Conservation (phyloP, 2,888 invertebrate genomes). For the Parnassius smintheus region DNA sequence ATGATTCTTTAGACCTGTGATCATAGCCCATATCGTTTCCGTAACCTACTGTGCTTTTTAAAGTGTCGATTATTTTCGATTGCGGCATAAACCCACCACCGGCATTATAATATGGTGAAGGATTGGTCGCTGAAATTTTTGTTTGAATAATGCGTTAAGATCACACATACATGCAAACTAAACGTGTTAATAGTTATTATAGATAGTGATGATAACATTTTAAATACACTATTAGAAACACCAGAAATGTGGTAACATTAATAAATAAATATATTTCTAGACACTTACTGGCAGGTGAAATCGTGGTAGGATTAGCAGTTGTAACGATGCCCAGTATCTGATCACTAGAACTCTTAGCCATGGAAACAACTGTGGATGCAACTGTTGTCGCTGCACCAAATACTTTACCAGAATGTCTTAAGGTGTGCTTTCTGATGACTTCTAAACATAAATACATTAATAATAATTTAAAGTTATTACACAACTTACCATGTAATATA, state of each 20-base stretch:
- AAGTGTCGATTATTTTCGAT: conserved; percentile 75
- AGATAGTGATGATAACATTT: conserved; percentile 5
- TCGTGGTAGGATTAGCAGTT: conserved; percentile 61
- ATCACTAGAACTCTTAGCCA: conserved; percentile 65
- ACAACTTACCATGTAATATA: neutral
- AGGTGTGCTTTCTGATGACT: conserved; percentile 85
- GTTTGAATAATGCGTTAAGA: conserved; percentile 60
- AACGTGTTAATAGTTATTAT: conserved; percentile 21
- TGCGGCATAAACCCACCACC: conserved; percentile 72
- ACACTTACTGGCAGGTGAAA: conserved; percentile 75
- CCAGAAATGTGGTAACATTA: conserved; percentile 26
- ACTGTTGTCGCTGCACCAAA: conserved; percentile 80
- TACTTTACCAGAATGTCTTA: conserved; percentile 88
- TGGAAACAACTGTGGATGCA: conserved; percentile 68
- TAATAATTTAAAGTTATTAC: conserved; percentile 22
- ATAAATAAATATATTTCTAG: conserved; percentile 28
- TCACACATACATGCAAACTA: conserved; percentile 55
- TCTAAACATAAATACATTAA: conserved; percentile 43
- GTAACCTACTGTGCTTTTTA: conserved; percentile 76
- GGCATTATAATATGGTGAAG: conserved; percentile 68
- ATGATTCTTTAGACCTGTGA: conserved; percentile 65
- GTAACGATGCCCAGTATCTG: conserved; percentile 64
- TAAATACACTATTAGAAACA: conserved; percentile 31
- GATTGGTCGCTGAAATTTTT: conserved; percentile 75
- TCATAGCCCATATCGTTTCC: conserved; percentile 64